Conservation (phyloP, 2,888 invertebrate genomes). For the Choreutis nemorana region DNA sequence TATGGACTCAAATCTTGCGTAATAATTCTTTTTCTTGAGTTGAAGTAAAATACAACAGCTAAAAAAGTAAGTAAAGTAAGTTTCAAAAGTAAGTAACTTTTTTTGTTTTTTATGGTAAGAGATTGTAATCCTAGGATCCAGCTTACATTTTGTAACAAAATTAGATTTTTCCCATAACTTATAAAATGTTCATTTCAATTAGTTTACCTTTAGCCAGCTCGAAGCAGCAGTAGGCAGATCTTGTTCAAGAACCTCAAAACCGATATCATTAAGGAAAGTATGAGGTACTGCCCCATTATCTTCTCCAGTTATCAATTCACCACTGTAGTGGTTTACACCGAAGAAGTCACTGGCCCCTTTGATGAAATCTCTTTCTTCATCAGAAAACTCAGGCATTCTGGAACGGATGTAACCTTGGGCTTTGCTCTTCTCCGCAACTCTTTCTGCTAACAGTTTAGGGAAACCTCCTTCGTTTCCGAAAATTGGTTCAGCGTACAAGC, state of each 20-base stretch:
- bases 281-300: no score
- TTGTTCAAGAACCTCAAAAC: conserved; percentile 13
- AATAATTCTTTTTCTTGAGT: no score
- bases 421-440: conserved; percentile 44
- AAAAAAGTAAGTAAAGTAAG: no score
- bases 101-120: no score
- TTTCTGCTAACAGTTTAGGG: conserved; percentile 47
- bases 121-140: no score
- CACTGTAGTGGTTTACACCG: conserved; percentile 74
- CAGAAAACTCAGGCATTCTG: conserved; percentile 47
- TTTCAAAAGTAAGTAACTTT: no score
- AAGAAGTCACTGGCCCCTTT: conserved; percentile 40
- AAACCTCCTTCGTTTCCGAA: conserved; percentile 59
- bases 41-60: no score
- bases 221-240: conserved; percentile 31
- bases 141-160: no score
- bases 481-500: conserved; percentile 54
- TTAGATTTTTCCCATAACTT: background rate
- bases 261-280: conserved; percentile 30
- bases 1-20: no score
- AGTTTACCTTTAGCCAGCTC: conserved; percentile 29
- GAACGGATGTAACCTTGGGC: conserved; percentile 43
- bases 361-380: conserved; percentile 32
- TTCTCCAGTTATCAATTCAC: conserved; percentile 26
- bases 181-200: background rate